Conservation (phyloP, 92 coral and sea anemone genomes). For the Heteractis magnifica region DNA sequence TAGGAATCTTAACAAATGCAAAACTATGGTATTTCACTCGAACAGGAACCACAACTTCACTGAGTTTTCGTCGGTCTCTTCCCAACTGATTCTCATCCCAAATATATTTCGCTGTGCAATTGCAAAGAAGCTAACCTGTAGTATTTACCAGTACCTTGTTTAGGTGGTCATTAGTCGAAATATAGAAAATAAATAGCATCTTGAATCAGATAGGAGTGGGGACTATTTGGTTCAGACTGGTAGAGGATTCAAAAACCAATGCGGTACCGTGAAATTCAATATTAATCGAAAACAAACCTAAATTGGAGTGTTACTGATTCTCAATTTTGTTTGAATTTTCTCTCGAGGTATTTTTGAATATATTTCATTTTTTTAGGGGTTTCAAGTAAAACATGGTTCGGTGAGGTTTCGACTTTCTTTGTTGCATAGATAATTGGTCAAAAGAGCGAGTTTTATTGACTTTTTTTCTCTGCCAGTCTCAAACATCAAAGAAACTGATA, state of each 20-base stretch:
- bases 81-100: background rate
- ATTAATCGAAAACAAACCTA: background rate
- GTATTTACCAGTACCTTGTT: background rate
- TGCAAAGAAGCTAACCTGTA: background rate
- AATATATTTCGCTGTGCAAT: background rate
- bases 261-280: conserved; percentile 4
- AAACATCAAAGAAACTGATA: background rate
- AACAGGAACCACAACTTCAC: background rate
- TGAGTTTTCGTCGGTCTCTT: background rate
- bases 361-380: background rate
- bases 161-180: background rate
- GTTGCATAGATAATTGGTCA: conserved; percentile 11
- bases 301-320: background rate
- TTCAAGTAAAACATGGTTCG: background rate
- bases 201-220: background rate
- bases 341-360: background rate
- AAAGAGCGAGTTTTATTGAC: background rate
- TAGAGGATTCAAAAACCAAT: background rate
- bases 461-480: background rate
- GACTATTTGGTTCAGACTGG: background rate
- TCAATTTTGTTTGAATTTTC: background rate
- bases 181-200: background rate
- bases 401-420: background rate
- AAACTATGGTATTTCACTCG: no score
- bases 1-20: no score